Evolutionary conservation across 2,888 invertebrate genomes (phyloP), one percentile per base, ranked within the genome.

Genomic region (Pristionchus maxplancki): DNA sequence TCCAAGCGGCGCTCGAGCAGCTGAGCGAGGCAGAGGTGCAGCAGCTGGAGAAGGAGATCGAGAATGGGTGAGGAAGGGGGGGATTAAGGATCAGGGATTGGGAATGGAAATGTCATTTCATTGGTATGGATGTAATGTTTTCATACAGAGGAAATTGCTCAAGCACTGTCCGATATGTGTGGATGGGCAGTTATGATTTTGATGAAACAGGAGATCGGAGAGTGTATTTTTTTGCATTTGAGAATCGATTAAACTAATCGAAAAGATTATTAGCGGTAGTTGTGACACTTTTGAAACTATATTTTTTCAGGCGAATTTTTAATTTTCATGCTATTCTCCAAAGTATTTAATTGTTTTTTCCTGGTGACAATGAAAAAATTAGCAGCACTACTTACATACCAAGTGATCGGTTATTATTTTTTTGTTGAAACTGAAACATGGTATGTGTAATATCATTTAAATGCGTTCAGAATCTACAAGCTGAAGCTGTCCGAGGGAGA

Each of bases 401-500:
- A n/a, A n/a, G 28, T 24, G 28, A 2, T 6, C 3, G n/a, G 28
- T 0, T 28, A 11, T 62, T 62, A 62, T 28, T 24, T 11, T 11
- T 11, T 28, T 2, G 24, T 62, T n/a, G 62, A 28, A 62, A 62
- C 62, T 62, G 28, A 28, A 62, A 62, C 24, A 11, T 62, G 81
- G 17, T 4, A 3, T 44, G 48, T 15, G n/a, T 15, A 3, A 13
- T 31, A 81, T 24, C n/a, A n/a, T n/a, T 28, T 4, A 24, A 15
- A 1, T 48, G 28, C 28, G 89, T 90, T 34, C 58, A 90, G 91
- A 24, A 83, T 91, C 58, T 91, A 89, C 90, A 91, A 91, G n/a
- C 88, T 92, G 88, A 89, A 88, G n/a, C 34, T 92, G 24, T 90
- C 90, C 31, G 87, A 83, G 91, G 96, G 96, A 89, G 95, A 93